Conservation (phyloP, 2,888 invertebrate species). For the Eudemis profundana region DNA sequence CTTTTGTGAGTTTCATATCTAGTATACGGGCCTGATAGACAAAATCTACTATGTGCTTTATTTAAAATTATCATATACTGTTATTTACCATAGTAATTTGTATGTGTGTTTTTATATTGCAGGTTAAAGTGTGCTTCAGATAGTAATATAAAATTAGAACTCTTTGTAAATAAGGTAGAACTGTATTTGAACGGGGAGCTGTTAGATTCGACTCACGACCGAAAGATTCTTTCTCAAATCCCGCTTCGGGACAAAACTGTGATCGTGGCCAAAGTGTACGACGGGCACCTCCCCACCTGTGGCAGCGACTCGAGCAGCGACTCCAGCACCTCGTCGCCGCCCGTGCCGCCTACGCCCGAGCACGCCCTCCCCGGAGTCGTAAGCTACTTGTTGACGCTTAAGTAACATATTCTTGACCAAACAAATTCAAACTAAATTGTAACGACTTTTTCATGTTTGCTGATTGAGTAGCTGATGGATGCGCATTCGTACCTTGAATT, state of each 20-base stretch:
- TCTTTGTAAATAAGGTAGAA: constrained; percentile 96
- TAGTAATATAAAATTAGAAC: constrained; percentile 93
- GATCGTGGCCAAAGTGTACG: constrained; percentile 82
- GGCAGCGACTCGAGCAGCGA: constrained; percentile 95
- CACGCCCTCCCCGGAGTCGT: constrained; percentile 96
- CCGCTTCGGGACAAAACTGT: constrained; percentile 95
- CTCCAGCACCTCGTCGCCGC: constrained; percentile 96
- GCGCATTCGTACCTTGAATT: too few species aligned
- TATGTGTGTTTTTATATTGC: constrained; percentile 56
- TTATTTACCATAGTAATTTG: too few species aligned
- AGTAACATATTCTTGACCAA: too few species aligned
- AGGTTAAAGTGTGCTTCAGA: constrained; percentile 79
- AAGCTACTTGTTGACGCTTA: constrained; percentile 62
- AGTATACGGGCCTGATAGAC: too few species aligned
- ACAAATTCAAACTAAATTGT: too few species aligned
- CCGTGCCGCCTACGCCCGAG: constrained; percentile 95
- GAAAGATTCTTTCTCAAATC: constrained; percentile 93
- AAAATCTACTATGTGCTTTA: too few species aligned
- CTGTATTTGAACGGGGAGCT: constrained; percentile 95
- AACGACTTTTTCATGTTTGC: too few species aligned
- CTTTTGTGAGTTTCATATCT: too few species aligned
- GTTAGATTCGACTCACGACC: constrained; percentile 94
- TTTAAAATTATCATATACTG: too few species aligned
- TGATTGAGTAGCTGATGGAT: too few species aligned
- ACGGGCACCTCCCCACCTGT: constrained; percentile 72